Conservation (phyloP, 2,888 invertebrate genomes). For the Tetheella fluctuosa region DNA sequence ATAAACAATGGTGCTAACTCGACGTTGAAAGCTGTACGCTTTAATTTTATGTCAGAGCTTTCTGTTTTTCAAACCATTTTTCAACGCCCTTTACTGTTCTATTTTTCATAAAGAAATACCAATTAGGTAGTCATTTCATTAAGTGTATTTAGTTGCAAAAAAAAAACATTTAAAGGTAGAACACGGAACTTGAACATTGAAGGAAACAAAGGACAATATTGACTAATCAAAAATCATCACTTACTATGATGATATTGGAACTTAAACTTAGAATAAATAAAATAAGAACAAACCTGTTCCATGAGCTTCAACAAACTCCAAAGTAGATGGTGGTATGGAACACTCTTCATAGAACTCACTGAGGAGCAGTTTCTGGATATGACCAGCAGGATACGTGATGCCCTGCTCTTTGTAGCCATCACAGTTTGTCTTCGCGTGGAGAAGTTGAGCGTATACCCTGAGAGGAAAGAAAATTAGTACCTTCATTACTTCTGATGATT, state of each 20-base stretch:
- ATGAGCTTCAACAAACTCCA: slow-evolving; percentile 95
- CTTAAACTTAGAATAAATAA: not conserved
- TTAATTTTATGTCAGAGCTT: slow-evolving; percentile 46
- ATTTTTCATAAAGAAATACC: not conserved
- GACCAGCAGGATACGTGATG: slow-evolving; percentile 87
- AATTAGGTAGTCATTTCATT: not conserved
- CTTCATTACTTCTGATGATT: not conserved
- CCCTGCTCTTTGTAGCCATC: slow-evolving; percentile 90
- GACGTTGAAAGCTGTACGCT: slow-evolving; percentile 36
- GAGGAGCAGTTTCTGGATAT: slow-evolving; percentile 85
- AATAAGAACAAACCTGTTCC: slow-evolving; percentile 85
- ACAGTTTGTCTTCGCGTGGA: slow-evolving; percentile 92
- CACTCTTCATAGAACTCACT: slow-evolving; percentile 88
- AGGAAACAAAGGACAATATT: no score
- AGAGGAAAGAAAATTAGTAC: not conserved
- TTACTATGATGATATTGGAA: no score
- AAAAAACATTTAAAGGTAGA: not conserved
- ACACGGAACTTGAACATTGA: no score
- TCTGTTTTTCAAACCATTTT: not conserved
- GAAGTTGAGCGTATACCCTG: slow-evolving; percentile 87
- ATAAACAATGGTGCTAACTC: slow-evolving; percentile 41
- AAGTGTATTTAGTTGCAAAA: not conserved
- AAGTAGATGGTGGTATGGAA: slow-evolving; percentile 86
- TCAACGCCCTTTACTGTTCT: slow-evolving; percentile 1
- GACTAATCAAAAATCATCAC: no score